These are phyloP conservation scores for Scalopus aquaticus DNA, from an alignment of 2,113 vertebrate genomes.

Conservation along the genomic window DNA sequence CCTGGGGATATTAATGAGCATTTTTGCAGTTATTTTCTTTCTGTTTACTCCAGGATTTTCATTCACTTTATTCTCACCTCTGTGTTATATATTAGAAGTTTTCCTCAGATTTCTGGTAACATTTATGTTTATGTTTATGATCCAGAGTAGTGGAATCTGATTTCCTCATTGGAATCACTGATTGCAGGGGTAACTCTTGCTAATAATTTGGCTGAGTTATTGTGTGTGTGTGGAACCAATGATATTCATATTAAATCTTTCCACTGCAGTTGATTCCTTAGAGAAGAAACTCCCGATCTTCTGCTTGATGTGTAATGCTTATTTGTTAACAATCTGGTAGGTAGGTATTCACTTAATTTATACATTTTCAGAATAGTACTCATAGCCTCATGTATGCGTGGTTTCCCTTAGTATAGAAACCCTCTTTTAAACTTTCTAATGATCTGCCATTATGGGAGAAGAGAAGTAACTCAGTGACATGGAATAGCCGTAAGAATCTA, in stretches of 20 bases:
- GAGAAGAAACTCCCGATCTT: background rate
- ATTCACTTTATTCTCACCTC: background rate
- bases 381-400: background rate
- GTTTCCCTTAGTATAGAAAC: background rate
- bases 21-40: slow-evolving; percentile 17
- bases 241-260: background rate
- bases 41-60: background rate
- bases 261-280: background rate
- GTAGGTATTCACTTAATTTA: background rate
- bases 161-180: background rate
- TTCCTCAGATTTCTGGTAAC: background rate
- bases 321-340: background rate
- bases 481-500: background rate
- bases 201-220: background rate
- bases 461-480: background rate
- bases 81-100: background rate
- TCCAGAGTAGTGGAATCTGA: background rate
- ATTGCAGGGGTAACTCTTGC: too few species aligned
- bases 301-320: background rate
- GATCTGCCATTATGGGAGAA: background rate
- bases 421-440: background rate
- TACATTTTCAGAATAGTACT: background rate
- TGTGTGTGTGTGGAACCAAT: background rate
- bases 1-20: background rate
- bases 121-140: background rate